Base-by-base conservation (phyloP, 2,888 invertebrate genomes). In the Stegana nigrithorax region DNA sequence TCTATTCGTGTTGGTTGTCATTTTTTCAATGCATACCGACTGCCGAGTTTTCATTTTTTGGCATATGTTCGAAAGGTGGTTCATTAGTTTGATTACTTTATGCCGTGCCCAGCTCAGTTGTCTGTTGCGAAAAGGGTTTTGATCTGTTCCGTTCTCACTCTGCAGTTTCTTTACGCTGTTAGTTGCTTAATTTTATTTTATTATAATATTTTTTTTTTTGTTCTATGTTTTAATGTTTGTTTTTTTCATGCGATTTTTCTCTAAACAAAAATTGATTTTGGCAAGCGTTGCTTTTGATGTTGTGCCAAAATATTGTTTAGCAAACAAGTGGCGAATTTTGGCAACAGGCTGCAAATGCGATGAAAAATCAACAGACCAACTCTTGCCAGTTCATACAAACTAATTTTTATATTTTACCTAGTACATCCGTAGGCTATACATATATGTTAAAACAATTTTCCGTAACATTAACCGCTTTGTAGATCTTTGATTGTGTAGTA, bases 241-340 rank as follows among this genome's bases (percentile, higher is more conserved):
- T 57, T 69, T 55, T 44, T n/a, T n/a, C n/a, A n/a, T n/a, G n/a
- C n/a, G n/a, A n/a, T n/a, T n/a, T n/a, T n/a, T n/a, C 66, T 70
- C 66, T 66, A 66, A 70, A 26, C 36, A 67, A 64, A 73, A 71
- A 75, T 76, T 70, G 70, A 53, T 76, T 76, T 78, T 78, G 76
- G 76, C 79, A 78, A 72, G 67, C 69, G 66, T 62, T n/a, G 63
- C 68, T 72, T 77, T 76, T 78, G 76, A 73, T 58, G 71, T 67
- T 60, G 47, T 78, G 76, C 78, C 76, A 76, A 76, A 78, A 78
- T 74, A 76, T 76, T 76, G 77, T 76, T 78, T 70, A 64, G 63
- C 75, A 76, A 76, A 78, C 74, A 72, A 62, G 58, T 64, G 66
- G 32, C 32, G 53, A 21, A 21, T 55, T 55, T 55, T 55, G 53